Conservation (phyloP, 2,888 invertebrate species). For the Chymomyza procnemis region DNA sequence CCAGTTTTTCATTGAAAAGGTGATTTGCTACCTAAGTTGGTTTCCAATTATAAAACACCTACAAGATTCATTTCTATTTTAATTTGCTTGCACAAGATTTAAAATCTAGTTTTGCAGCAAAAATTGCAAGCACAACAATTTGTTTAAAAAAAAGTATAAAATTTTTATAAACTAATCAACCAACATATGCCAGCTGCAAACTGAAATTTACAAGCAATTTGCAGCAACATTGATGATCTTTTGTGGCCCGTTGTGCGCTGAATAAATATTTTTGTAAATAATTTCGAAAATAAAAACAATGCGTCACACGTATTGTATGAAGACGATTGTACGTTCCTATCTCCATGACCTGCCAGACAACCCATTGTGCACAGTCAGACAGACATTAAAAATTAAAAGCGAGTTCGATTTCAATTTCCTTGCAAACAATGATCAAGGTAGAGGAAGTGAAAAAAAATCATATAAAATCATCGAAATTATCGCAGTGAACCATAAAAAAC, state of each 20-base stretch:
- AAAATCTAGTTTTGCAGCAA: background rate
- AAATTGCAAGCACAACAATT: constrained; percentile 27
- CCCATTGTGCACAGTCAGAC: background rate
- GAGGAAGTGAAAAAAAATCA: constrained; percentile 63
- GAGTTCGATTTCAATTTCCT: constrained; percentile 22
- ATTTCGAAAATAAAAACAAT: constrained; percentile 60
- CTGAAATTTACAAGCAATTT: constrained; percentile 57
- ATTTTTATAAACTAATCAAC: constrained; percentile 34
- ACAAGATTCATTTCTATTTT: background rate
- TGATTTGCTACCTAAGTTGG: constrained; percentile 39
- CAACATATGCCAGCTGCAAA: constrained; percentile 50
- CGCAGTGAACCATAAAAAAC: constrained; percentile 33
- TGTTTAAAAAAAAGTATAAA: constrained; percentile 53
- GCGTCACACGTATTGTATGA: constrained; percentile 66
- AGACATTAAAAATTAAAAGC: background rate
- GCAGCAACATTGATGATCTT: background rate
- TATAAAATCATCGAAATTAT: constrained; percentile 57
- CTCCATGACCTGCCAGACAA: background rate
- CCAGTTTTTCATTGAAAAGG: constrained; percentile 31
- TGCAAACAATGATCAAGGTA: constrained; percentile 54
- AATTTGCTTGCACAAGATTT: background rate
- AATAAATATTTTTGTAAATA: constrained; percentile 46
- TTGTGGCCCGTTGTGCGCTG: constrained; percentile 11
- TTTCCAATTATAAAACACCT: constrained; percentile 30
- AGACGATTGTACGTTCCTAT: too few species aligned